These are phyloP conservation scores for Phenganax stokvisi DNA, from an alignment of 92 coral and sea anemone genomes.

Conservation along the genomic window DNA sequence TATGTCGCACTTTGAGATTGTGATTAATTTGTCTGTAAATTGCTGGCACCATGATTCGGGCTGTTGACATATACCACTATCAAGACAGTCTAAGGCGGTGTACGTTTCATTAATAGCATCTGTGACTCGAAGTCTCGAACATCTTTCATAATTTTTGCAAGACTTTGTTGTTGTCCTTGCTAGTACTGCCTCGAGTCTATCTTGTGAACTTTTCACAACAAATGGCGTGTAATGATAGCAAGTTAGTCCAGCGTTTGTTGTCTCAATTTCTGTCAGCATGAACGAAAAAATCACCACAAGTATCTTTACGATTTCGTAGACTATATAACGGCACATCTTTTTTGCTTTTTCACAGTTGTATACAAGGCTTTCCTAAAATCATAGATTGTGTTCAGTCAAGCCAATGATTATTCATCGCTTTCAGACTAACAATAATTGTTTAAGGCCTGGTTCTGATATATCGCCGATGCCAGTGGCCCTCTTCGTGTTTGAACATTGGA, in stretches of 20 bases:
- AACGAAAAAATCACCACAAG: not conserved
- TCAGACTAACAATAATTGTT: not conserved
- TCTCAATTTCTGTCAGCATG: not conserved
- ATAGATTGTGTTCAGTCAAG: conserved; percentile 3
- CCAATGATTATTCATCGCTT: conserved; percentile 1
- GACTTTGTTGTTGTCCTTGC: conserved; percentile 22
- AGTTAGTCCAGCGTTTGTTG: not conserved
- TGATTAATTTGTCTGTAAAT: not conserved
- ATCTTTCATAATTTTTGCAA: conserved; percentile 16
- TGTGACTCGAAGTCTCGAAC: conserved; percentile 24
- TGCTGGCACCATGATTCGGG: conserved; percentile 25
- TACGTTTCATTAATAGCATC: conserved; percentile 22
- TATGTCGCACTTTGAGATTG: conserved; percentile 20
- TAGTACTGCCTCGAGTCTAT: not conserved
- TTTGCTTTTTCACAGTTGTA: not conserved
- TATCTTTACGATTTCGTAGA: not conserved
- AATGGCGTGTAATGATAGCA: conserved; percentile 18
- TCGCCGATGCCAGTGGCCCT: too few species aligned
- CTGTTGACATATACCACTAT: conserved; percentile 20
- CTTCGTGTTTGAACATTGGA: too few species aligned
- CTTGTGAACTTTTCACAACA: not conserved
- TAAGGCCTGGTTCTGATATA: not conserved
- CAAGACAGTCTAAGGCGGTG: conserved; percentile 34
- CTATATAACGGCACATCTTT: not conserved
- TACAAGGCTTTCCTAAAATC: not conserved